Percentiles rank a stretch among this genome's conserved stretches.
Conservation (phyloP, 1,140 invertebrate genomes). For the Eumaeus atala region DNA sequence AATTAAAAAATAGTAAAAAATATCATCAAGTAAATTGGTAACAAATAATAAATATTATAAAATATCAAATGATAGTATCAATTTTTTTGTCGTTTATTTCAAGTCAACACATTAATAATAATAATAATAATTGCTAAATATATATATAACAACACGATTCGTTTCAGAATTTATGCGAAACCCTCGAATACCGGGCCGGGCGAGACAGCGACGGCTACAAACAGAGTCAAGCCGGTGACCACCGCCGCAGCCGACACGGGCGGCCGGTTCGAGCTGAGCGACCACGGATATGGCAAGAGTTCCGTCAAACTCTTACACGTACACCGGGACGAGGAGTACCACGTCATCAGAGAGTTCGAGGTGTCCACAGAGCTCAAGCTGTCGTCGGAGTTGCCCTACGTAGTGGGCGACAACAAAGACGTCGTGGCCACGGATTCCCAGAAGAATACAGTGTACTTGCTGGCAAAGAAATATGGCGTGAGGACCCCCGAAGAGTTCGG, state of each 20-base stretch:
- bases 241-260: slow-evolving; percentile 56
- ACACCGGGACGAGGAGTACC: slow-evolving; percentile 76
- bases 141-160: neutral
- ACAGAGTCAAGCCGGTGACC: slow-evolving; percentile 27
- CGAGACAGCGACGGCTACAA: slow-evolving; percentile 26
- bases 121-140: too few species aligned
- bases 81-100: too few species aligned
- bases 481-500: slow-evolving; percentile 84
- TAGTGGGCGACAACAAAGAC: slow-evolving; percentile 79
- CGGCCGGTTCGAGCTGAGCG: slow-evolving; percentile 76
- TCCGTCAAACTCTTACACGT: slow-evolving; percentile 83
- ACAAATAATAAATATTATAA: neutral
- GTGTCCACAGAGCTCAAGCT: slow-evolving; percentile 82
- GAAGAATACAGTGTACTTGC: slow-evolving; percentile 87
- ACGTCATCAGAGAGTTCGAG: slow-evolving; percentile 83
- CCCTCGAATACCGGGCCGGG: slow-evolving; percentile 53
- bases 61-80: too few species aligned
- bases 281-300: slow-evolving; percentile 84
- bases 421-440: slow-evolving; percentile 88
- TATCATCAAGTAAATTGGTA: neutral
- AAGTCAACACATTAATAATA: too few species aligned
- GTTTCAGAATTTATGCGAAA: slow-evolving; percentile 64
- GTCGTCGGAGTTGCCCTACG: slow-evolving; percentile 78
- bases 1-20: neutral
- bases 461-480: slow-evolving; percentile 85